Conservation (phyloP, 2,113 vertebrate genomes). For the Rattus norvegicus region DNA sequence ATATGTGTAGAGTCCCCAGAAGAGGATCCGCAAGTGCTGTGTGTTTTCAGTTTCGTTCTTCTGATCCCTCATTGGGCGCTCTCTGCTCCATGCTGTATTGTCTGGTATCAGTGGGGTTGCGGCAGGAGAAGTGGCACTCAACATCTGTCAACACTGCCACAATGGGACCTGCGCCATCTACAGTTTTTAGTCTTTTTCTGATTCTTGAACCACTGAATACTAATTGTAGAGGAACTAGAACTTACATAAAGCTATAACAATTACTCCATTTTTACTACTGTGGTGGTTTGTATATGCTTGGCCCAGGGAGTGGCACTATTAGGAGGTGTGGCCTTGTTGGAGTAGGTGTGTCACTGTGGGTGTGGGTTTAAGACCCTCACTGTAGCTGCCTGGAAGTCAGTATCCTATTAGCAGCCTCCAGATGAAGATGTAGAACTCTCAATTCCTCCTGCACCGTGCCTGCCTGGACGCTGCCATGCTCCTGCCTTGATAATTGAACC, state of each 20-base stretch:
- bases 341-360: no score
- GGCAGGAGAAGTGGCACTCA: not conserved
- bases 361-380: no score
- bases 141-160: not conserved
- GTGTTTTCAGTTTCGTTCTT: not conserved
- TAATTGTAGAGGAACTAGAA: not conserved
- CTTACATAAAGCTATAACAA: not conserved
- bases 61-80: not conserved
- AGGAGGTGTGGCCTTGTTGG: no score
- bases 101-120: not conserved
- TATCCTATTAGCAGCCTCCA: no score
- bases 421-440: no score
- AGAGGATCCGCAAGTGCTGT: not conserved
- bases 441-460: no score
- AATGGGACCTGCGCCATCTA: not conserved
- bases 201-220: not conserved
- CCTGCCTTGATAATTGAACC: no score
- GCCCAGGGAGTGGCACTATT: no score
- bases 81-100: not conserved
- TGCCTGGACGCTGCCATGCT: no score
- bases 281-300: no score
- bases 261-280: not conserved
- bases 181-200: not conserved
- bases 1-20: not conserved
- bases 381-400: no score